These are phyloP conservation scores for Plecotus auritus DNA, from an alignment of 2,113 vertebrate species.

Conservation along the genomic window DNA sequence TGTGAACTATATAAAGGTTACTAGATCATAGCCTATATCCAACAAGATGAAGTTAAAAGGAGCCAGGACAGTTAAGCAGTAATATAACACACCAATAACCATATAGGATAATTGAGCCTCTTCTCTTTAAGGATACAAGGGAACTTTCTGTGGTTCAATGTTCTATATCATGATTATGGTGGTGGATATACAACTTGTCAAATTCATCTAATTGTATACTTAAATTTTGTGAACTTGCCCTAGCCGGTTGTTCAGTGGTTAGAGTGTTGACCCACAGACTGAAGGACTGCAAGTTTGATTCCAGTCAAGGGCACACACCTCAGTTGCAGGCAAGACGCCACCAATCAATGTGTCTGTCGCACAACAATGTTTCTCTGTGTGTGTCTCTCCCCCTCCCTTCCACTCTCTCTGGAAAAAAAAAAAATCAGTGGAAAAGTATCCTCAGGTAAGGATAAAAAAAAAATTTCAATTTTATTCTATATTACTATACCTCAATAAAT, in stretches of 20 bases:
- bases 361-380: too few relatives aligned
- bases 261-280: too few relatives aligned
- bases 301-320: too few relatives aligned
- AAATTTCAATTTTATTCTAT: background rate
- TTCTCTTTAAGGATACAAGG: background rate
- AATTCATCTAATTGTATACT: background rate
- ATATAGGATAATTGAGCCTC: background rate
- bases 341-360: too few relatives aligned
- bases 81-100: background rate
- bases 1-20: background rate
- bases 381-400: too few relatives aligned
- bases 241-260: too few relatives aligned
- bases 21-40: background rate
- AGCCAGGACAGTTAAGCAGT: background rate
- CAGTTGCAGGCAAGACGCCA: too few relatives aligned
- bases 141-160: background rate
- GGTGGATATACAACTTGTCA: background rate
- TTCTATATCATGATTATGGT: background rate
- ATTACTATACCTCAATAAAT: background rate
- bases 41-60: conserved; percentile 20
- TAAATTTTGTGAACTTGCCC: background rate
- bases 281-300: too few relatives aligned
- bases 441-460: too few relatives aligned
- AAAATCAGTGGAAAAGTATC: too few relatives aligned
- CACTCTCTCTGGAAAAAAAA: too few relatives aligned